phyloP scores from a whole-genome alignment of 2,797 vertebrate species.

The Sylvia borin region DNA sequence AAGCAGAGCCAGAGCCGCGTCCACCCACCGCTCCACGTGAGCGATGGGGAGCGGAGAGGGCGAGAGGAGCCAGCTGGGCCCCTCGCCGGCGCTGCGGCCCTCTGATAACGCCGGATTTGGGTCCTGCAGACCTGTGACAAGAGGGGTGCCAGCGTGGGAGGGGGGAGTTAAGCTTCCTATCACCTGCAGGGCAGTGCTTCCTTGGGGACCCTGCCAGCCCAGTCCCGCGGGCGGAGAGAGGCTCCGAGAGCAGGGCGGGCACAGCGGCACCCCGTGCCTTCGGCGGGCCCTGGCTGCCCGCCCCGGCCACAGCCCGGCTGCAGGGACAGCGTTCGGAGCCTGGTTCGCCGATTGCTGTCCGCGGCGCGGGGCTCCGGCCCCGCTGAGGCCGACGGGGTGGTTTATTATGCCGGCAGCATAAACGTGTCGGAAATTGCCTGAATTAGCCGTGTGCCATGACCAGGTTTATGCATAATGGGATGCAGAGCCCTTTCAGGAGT shows the following conservation, averaged over 20 bases:
- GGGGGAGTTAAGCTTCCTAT: not conserved
- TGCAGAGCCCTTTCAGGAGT: slow-evolving; percentile 28
- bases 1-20: not conserved
- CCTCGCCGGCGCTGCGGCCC: not conserved
- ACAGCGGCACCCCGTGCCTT: accelerated
- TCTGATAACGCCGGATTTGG: slow-evolving; percentile 40
- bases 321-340: not conserved
- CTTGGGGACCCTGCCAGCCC: not conserved
- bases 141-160: not conserved
- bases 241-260: not conserved
- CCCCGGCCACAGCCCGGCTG: accelerated
- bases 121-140: slow-evolving; percentile 29
- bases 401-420: not conserved
- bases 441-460: slow-evolving; percentile 50
- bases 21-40: slow-evolving; percentile 22
- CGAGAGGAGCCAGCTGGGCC: slow-evolving; percentile 15
- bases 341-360: not conserved
- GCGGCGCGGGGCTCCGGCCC: not conserved
- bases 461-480: slow-evolving; percentile 57
- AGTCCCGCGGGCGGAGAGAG: not conserved
- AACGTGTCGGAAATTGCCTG: slow-evolving; percentile 50
- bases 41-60: not conserved
- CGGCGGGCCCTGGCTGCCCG: accelerated
- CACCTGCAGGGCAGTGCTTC: not conserved
- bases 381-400: not conserved